Percentiles rank a stretch among this genome's conserved stretches.
Conservation (phyloP, 2,113 vertebrate species). For the Psittacus erithacus region DNA sequence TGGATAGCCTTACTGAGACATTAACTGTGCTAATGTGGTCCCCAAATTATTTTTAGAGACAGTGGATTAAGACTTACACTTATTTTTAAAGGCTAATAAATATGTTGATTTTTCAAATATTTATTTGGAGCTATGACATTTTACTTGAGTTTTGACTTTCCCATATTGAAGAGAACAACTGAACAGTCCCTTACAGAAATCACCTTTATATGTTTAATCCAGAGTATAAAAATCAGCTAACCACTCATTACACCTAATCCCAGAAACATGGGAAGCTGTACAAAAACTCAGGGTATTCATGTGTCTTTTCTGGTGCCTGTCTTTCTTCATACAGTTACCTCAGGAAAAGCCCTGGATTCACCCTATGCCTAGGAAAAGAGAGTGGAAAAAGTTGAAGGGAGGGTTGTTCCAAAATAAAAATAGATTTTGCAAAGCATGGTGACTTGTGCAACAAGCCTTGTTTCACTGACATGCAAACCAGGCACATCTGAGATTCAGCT, state of each 20-base stretch:
- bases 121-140: not conserved
- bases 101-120: not conserved
- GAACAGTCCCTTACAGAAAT: not conserved
- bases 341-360: not conserved
- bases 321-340: not conserved
- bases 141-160: not conserved
- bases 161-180: rapidly evolving
- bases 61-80: not conserved
- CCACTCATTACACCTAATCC: not conserved
- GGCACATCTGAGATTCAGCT: constrained; percentile 65
- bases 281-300: not conserved
- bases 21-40: not conserved
- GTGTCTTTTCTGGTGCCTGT: not conserved
- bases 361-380: not conserved
- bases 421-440: not conserved
- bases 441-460: constrained; percentile 35
- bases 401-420: constrained; percentile 11
- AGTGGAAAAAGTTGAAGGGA: not conserved
- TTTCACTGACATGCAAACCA: constrained; percentile 33
- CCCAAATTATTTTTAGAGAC: not conserved
- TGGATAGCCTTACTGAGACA: not conserved
- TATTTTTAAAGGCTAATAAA: not conserved
- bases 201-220: not conserved
- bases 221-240: not conserved
- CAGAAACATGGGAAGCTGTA: not conserved